Evolutionary conservation across 2,888 invertebrate genomes (phyloP), one percentile per base, ranked within the genome.

Genomic region (Drosophila recens): DNA sequence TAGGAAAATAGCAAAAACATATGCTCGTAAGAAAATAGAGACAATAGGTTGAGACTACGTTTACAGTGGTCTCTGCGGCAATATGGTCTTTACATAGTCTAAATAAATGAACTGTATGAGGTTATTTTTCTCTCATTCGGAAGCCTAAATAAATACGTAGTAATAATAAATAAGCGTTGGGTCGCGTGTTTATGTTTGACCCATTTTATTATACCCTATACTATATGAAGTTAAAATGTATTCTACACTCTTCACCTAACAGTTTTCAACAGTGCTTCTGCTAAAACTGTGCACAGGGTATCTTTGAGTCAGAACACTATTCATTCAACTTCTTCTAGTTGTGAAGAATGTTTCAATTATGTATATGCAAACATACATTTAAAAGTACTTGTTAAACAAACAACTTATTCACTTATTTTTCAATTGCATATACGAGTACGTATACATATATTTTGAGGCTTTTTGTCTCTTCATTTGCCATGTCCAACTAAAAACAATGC

Each of bases 101-200:
- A 34, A 43, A 45, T 36, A 56, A 45, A 56, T 45, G 45, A 57
- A 56, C 45, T 57, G 34, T 6, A 57, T 17, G 30, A 5, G 20
- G 43, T 20, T n/a, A 54, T 45, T 56, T 45, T 34, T 34, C 46
- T 38, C 27, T 13, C 10, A 23, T 46, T 57, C 5, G 23, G 17
- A 36, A 57, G 13, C 57, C 46, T 57, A 57, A 57, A 57, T 57
- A 57, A 57, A 57, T 45, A 57, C 27, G 27, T 17, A 45, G 34
- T 11, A 34, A 38, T 43, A 38, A 63, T 54, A 54, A 58, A 65
- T 57, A 66, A 57, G 62, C 51, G 15, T 8, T 63, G 42, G 38
- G 45, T 46, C 42, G 33, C 4, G n/a, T 42, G 17, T 36, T 42
- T 42, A 17, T 42, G 10, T 17, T 17, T 10, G 4, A 10, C 42